Percentiles rank a stretch among this genome's conserved stretches.
Conservation (phyloP, 2,113 vertebrate genomes). For the Pangasianodon hypophthalmus region DNA sequence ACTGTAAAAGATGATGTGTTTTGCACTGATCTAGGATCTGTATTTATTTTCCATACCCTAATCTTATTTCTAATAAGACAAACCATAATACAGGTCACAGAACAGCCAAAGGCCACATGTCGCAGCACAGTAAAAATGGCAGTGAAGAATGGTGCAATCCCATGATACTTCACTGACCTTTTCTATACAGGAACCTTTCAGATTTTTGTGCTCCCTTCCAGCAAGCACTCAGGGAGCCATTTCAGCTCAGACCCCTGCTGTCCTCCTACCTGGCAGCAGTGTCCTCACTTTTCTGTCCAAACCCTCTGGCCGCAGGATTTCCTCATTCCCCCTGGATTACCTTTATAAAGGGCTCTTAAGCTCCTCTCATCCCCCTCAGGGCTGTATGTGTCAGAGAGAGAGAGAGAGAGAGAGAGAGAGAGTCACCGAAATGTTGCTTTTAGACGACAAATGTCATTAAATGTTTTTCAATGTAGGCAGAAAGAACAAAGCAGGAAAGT, state of each 20-base stretch:
- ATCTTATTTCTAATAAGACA: not conserved
- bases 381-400: not conserved
- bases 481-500: not conserved
- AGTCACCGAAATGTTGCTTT: conserved; percentile 13
- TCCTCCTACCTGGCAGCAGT: conserved; percentile 25
- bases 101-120: not conserved
- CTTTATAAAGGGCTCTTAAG: conserved; percentile 42
- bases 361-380: conserved; percentile 27
- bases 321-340: conserved; percentile 40
- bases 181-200: conserved; percentile 46
- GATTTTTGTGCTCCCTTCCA: conserved; percentile 10
- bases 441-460: not conserved
- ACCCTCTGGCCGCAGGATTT: conserved; percentile 33
- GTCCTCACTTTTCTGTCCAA: conserved; percentile 25
- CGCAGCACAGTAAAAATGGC: not conserved
- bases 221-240: conserved; percentile 41
- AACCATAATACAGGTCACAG: not conserved
- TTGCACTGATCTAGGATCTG: not conserved
- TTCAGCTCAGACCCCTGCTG: conserved; percentile 32
- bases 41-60: not conserved
- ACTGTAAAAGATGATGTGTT: not conserved
- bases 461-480: not conserved
- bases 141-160: conserved; percentile 64
- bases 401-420: not conserved
- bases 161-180: conserved; percentile 63